Percentiles rank a stretch among this genome's conserved stretches.
phyloP scores from a whole-genome alignment of 2,888 invertebrate genomes.

The Andrena camellia region DNA sequence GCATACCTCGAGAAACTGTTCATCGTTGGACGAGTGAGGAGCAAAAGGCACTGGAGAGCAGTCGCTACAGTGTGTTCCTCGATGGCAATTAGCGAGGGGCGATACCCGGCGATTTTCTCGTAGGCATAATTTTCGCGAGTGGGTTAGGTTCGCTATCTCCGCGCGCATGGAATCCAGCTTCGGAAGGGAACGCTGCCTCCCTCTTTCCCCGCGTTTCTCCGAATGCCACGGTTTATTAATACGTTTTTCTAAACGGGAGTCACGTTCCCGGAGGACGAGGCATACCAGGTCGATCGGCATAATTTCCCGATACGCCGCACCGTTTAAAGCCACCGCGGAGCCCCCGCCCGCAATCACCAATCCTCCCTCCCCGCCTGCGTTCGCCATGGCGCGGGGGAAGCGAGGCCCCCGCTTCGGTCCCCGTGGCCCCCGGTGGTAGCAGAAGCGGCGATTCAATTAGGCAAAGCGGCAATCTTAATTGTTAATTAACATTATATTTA shows the following conservation, averaged over 20 bases:
- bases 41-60: not conserved
- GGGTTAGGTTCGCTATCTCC: not conserved
- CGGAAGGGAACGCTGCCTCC: not conserved
- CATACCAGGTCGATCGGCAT: slow-evolving; percentile 70
- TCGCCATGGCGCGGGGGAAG: slow-evolving; percentile 12
- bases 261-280: slow-evolving; percentile 20
- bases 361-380: not conserved
- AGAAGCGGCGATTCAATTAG: slow-evolving; percentile 82
- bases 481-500: slow-evolving; percentile 84
- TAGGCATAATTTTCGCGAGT: slow-evolving; percentile 4
- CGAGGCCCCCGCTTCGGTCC: slow-evolving; percentile 3
- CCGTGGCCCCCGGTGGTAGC: slow-evolving; percentile 38
- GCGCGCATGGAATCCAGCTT: slow-evolving; percentile 6
- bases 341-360: slow-evolving; percentile 34
- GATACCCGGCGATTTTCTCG: slow-evolving; percentile 30
- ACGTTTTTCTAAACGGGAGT: slow-evolving; percentile 41
- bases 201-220: slow-evolving; percentile 21
- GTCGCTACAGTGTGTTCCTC: not conserved
- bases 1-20: slow-evolving; percentile 4
- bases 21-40: not conserved
- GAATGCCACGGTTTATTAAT: slow-evolving; percentile 7
- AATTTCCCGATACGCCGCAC: slow-evolving; percentile 79
- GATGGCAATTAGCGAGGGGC: slow-evolving; percentile 29
- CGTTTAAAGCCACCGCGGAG: slow-evolving; percentile 71
- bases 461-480: slow-evolving; percentile 81